Evolutionary conservation across 2,113 vertebrate genomes (phyloP).

Genomic region (Synodontis membranacea): DNA sequence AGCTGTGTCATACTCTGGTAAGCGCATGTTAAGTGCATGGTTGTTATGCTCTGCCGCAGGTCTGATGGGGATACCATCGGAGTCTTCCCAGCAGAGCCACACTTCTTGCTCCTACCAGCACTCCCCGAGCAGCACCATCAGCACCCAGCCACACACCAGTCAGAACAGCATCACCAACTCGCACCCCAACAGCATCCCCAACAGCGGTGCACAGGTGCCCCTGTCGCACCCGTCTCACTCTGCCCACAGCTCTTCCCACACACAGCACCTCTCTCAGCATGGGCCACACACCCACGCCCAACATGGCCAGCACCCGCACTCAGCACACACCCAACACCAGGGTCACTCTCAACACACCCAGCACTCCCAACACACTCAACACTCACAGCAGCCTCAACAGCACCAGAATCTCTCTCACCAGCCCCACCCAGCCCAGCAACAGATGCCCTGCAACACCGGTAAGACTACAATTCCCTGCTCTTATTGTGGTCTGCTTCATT

Average conservation of each 20-base stretch:
- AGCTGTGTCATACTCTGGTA: background rate
- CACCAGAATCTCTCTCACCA: slow-evolving; percentile 72
- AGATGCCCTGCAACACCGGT: slow-evolving; percentile 87
- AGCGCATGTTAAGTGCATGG: background rate
- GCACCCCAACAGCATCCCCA: slow-evolving; percentile 68
- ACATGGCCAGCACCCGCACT: slow-evolving; percentile 68
- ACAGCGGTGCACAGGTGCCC: slow-evolving; percentile 81
- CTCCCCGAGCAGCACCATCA: slow-evolving; percentile 83
- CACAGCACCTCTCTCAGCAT: slow-evolving; percentile 72
- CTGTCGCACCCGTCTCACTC: slow-evolving; percentile 77
- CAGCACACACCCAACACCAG: slow-evolving; percentile 60
- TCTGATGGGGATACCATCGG: slow-evolving; percentile 84
- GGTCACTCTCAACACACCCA: slow-evolving; percentile 58
- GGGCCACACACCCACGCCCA: slow-evolving; percentile 46
- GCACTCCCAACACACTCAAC: slow-evolving; percentile 54
- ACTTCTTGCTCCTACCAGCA: slow-evolving; percentile 93
- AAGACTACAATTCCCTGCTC: slow-evolving; percentile 59
- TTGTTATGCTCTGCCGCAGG: slow-evolving; percentile 64
- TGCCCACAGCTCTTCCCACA: slow-evolving; percentile 72
- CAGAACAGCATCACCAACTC: slow-evolving; percentile 70
- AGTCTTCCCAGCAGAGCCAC: slow-evolving; percentile 85
- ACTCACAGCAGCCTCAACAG: slow-evolving; percentile 67
- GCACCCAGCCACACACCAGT: slow-evolving; percentile 79
- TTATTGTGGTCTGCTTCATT: background rate
- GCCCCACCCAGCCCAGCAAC: slow-evolving; percentile 79